Percentiles rank a stretch among this genome's conserved stretches.
phyloP scores from a whole-genome alignment of 2,797 vertebrate species.

The Bufotes viridis region DNA sequence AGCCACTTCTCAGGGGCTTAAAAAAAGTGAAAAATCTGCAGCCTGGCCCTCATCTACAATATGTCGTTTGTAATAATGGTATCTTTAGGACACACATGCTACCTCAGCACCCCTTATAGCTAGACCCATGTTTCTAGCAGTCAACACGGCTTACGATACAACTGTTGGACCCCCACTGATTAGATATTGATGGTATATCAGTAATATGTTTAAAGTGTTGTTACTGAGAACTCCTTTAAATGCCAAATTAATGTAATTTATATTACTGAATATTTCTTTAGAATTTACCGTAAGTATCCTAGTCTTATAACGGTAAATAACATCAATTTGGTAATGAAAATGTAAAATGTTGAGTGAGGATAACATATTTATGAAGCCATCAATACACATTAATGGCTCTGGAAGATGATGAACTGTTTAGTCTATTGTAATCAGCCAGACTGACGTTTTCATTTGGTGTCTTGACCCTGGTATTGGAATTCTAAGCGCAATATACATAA shows the following conservation, averaged over 20 bases:
- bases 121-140: no score
- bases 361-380: constrained; percentile 10
- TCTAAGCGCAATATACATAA: constrained; percentile 18
- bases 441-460: constrained; percentile 39
- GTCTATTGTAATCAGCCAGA: neutral
- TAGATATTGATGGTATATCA: no score
- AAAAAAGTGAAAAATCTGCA: no score
- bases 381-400: neutral
- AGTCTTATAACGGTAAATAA: constrained; percentile 3
- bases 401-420: neutral
- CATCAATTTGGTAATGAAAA: constrained; percentile 2
- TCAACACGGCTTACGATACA: no score
- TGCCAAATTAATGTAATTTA: neutral
- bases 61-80: no score
- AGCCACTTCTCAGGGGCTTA: no score
- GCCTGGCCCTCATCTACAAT: no score
- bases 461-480: constrained; percentile 32
- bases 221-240: neutral
- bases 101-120: no score
- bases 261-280: neutral
- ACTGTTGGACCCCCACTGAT: no score
- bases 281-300: neutral
- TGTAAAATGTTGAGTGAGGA: neutral
- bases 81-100: no score
- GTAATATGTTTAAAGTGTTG: no score